Conservation (phyloP, 2,888 invertebrate species). For the Odontomyia ornata region DNA sequence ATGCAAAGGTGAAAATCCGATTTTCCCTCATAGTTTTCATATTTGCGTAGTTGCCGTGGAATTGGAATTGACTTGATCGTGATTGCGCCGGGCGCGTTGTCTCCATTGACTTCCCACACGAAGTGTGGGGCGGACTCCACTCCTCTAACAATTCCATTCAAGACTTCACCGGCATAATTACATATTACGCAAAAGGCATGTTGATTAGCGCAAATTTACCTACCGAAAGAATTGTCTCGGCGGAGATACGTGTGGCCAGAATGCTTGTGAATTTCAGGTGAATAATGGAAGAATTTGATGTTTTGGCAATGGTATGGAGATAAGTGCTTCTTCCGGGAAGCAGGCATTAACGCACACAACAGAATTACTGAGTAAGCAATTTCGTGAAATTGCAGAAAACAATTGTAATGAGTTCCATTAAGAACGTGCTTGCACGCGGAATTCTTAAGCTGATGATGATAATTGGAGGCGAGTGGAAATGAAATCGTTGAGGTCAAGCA, state of each 20-base stretch:
- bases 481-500: background rate
- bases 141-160: background rate
- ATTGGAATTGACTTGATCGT: background rate
- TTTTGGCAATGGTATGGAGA: background rate
- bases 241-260: background rate
- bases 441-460: background rate
- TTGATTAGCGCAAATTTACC: background rate
- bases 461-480: background rate
- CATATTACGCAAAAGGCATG: background rate
- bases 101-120: background rate
- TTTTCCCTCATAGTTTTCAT: background rate
- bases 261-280: background rate
- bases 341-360: background rate
- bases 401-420: background rate
- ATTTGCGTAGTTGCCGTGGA: background rate
- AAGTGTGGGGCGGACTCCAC: background rate
- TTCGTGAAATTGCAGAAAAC: constrained; percentile 1
- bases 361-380: constrained; percentile 1
- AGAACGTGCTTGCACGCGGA: background rate
- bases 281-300: background rate
- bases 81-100: background rate
- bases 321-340: background rate
- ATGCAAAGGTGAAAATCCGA: background rate
- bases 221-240: background rate
- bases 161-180: background rate